Evolutionary conservation across 1,140 invertebrate genomes (phyloP).

Genomic region (Rhopalosiphum maidis): DNA sequence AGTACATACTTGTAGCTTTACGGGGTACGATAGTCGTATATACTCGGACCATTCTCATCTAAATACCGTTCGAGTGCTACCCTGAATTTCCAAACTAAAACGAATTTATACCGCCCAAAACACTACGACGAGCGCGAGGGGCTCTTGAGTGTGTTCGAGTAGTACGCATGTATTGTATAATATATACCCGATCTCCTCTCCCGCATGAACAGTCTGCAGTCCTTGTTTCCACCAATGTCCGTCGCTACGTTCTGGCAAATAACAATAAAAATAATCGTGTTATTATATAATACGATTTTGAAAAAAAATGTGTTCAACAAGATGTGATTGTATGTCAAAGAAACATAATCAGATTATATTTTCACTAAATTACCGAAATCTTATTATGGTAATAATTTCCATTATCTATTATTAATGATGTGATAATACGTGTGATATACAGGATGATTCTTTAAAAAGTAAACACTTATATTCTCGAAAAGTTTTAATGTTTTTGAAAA

Average conservation of each 20-base stretch:
- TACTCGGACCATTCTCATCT: background rate
- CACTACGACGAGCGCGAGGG: background rate
- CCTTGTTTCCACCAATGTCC: background rate
- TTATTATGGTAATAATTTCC: background rate
- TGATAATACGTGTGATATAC: background rate
- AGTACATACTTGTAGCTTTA: background rate
- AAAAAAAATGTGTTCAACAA: background rate
- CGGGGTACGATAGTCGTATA: background rate
- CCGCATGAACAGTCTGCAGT: background rate
- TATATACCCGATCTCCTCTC: background rate
- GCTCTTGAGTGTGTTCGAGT: background rate
- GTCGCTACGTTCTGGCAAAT: background rate
- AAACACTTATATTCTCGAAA: background rate
- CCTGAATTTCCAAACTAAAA: conserved; percentile 6
- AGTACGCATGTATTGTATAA: background rate
- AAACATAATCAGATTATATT: background rate
- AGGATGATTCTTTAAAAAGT: background rate
- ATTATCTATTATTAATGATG: background rate
- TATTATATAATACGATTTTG: background rate
- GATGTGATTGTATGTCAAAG: background rate
- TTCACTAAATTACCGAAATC: background rate
- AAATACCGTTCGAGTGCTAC: background rate
- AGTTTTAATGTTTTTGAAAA: background rate
- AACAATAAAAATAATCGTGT: conserved; percentile 1
- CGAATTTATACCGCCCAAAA: conserved; percentile 7